Evolutionary conservation across 1,140 invertebrate species (phyloP).

Genomic region (Diorhabda carinulata): DNA sequence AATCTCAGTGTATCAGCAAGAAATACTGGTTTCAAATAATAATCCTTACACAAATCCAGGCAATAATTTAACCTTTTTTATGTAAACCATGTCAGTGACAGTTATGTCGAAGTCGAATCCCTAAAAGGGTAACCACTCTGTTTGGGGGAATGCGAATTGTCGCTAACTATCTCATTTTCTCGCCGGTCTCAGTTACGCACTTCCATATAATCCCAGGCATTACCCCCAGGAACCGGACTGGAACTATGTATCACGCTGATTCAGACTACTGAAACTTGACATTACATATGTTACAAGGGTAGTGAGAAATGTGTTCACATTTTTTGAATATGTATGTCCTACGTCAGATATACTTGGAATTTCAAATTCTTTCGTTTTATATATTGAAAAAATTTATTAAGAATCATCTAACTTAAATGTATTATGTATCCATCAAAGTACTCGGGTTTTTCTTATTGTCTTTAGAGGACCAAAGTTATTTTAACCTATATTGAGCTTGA

Average conservation of each 20-base stretch:
- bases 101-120: constrained; percentile 39
- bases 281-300: background rate
- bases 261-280: constrained; percentile 11
- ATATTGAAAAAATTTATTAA: too few relatives aligned
- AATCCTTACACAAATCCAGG: constrained; percentile 30
- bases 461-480: too few relatives aligned
- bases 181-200: constrained; percentile 29
- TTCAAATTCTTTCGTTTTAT: too few relatives aligned
- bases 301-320: too few relatives aligned
- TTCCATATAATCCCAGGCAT: constrained; percentile 42
- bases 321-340: too few relatives aligned
- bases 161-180: constrained; percentile 46
- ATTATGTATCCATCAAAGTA: too few relatives aligned
- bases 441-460: too few relatives aligned
- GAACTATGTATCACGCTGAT: constrained; percentile 13
- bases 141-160: constrained; percentile 48
- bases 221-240: constrained; percentile 28
- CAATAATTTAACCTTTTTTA: constrained; percentile 47
- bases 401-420: too few relatives aligned
- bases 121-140: constrained; percentile 44
- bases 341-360: too few relatives aligned
- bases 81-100: constrained; percentile 46
- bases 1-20: background rate
- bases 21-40: constrained; percentile 4
- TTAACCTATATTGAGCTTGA: too few relatives aligned